A percentile compares a stretch with the other conserved stretches of the same genome.
Evolutionary conservation across 2,797 vertebrate genomes (phyloP).

Genomic region (Prunella strophiata): DNA sequence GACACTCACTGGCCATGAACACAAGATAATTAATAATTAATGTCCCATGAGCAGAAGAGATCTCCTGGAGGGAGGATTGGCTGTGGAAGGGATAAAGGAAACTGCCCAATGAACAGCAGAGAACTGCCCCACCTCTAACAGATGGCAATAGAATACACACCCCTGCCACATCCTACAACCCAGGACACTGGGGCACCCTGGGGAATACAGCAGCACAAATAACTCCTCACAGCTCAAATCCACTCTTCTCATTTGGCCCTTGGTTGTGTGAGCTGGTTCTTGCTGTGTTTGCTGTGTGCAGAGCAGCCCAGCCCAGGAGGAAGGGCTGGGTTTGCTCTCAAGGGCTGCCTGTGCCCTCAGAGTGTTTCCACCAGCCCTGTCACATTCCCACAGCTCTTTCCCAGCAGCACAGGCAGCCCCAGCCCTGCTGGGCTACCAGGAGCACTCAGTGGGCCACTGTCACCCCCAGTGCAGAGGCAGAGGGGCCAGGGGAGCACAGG

Average conservation of each 20-base stretch:
- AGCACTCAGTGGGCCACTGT: fast-evolving
- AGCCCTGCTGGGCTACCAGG: not conserved
- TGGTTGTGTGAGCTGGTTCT: not conserved
- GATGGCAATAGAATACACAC: too few species aligned
- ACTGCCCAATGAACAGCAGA: too few species aligned
- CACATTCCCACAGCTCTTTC: fast-evolving
- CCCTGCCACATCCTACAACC: too few species aligned
- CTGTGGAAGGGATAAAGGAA: too few species aligned
- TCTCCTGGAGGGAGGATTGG: too few species aligned
- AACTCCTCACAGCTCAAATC: not conserved
- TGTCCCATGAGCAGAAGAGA: too few species aligned
- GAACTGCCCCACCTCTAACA: too few species aligned
- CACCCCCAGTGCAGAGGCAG: fast-evolving
- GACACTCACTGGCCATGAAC: too few species aligned
- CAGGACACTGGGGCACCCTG: not conserved
- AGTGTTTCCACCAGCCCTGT: fast-evolving
- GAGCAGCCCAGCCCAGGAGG: not conserved
- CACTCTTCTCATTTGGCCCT: not conserved
- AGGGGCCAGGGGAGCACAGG: not conserved
- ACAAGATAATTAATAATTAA: too few species aligned
- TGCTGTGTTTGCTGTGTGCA: fast-evolving
- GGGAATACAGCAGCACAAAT: not conserved
- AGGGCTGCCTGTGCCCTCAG: not conserved
- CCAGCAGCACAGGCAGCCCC: fast-evolving
- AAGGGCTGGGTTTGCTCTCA: not conserved